A percentile compares a stretch with the other conserved stretches of the same genome.
phyloP scores from a whole-genome alignment of 1,140 invertebrate genomes.

The Steinernema khuongi region DNA sequence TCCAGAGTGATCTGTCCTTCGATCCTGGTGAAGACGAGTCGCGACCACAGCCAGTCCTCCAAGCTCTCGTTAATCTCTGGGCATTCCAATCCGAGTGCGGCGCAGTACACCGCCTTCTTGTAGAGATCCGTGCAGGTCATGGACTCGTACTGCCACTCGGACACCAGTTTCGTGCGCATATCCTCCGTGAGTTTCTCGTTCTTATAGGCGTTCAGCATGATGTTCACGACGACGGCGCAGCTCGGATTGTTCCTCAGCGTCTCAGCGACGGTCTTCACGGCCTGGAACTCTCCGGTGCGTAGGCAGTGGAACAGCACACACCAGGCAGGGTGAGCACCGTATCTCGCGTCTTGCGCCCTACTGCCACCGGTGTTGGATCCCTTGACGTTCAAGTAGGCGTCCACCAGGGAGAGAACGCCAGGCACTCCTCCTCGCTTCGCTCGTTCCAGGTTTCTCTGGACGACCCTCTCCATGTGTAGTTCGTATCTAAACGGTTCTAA shows the following conservation, averaged over 20 bases:
- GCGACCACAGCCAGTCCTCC: slow-evolving; percentile 52
- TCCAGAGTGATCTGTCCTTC: slow-evolving; percentile 27
- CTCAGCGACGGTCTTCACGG: neutral
- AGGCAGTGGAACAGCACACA: neutral
- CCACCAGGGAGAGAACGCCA: neutral
- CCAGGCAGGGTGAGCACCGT: neutral
- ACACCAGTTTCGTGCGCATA: neutral
- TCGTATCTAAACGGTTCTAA: neutral
- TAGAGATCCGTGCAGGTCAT: neutral
- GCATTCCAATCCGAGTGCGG: neutral
- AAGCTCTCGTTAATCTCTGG: neutral
- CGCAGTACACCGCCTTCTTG: neutral
- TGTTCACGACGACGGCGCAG: neutral
- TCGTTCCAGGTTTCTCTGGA: neutral
- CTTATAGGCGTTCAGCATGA: neutral
- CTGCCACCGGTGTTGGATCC: neutral
- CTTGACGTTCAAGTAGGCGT: slow-evolving; percentile 1
- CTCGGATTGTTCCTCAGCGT: neutral
- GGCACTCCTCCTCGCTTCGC: neutral
- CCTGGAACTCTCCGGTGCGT: neutral
- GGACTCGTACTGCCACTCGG: neutral
- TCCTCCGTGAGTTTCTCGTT: neutral
- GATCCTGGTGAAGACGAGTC: slow-evolving; percentile 40
- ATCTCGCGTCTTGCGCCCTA: neutral
- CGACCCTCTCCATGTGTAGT: neutral